A percentile compares a stretch with the other conserved stretches of the same genome.
phyloP scores from a whole-genome alignment of 2,888 invertebrate genomes.

The Terebella lapidaria region DNA sequence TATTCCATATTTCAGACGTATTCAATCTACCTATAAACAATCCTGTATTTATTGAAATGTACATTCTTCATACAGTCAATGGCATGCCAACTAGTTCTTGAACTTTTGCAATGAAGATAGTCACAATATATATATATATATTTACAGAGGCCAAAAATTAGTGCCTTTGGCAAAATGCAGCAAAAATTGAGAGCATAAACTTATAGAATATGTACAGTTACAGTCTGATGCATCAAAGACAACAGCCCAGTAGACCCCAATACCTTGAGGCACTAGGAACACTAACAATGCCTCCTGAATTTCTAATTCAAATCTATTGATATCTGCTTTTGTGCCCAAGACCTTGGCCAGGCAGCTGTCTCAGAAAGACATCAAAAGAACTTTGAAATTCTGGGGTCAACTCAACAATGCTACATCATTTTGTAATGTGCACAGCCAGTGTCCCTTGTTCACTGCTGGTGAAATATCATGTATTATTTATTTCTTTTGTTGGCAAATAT shows the following conservation, averaged over 20 bases:
- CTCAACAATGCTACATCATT: not conserved
- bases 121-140: too few relatives aligned
- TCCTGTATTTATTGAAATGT: too few relatives aligned
- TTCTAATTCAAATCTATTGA: not conserved
- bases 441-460: not conserved
- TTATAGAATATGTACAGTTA: too few relatives aligned
- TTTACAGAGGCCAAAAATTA: too few relatives aligned
- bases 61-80: too few relatives aligned
- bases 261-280: not conserved
- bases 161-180: too few relatives aligned
- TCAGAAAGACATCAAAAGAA: not conserved
- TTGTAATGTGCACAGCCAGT: not conserved
- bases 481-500: not conserved
- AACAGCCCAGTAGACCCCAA: too few relatives aligned
- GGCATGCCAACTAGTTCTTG: too few relatives aligned
- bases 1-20: too few relatives aligned
- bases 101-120: too few relatives aligned
- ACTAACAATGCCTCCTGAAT: not conserved
- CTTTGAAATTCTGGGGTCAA: not conserved
- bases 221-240: not conserved
- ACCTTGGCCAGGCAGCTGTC: not conserved
- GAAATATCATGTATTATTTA: not conserved
- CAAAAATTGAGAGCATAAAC: too few relatives aligned
- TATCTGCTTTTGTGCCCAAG: not conserved
- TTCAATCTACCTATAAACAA: too few relatives aligned